Base-by-base conservation (phyloP, 2,113 vertebrate genomes). In the Athene noctua region DNA sequence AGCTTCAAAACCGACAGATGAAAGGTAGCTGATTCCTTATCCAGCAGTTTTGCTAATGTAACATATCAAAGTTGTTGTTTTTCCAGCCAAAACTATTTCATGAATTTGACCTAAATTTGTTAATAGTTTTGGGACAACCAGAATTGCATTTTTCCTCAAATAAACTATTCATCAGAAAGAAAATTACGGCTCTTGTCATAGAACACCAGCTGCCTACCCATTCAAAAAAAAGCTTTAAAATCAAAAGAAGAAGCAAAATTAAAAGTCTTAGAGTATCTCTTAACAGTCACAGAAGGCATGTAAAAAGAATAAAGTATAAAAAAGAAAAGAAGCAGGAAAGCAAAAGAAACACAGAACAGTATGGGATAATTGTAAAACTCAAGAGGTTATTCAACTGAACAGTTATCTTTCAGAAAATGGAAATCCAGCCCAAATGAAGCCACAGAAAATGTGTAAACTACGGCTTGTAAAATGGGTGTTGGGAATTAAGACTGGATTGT, bases 151-250 rank as follows among this genome's bases (percentile, higher is more conserved):
- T 97, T 96, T 92, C 80, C 67, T 95, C 93, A 95, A 96, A 96
- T 94, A 96, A 96, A 86, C 95, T 94, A 92, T 88, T 96, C 71
- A 97, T 96, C 63, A 47, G 90, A 90, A 90, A 86, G 96, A 96
- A 96, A 97, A 97, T 96, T 97, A 86, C 85, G 80, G 75, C n/a
- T 96, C 92, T 97, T 92, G 85, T 95, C 67, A 38, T 63, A 94
- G 93, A 96, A 88, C 78, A 95, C 86, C 96, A 97, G 96, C 96
- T 97, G 95, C 78, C 51, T 94, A 86, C 55, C 46, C 95, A 95
- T 97, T 97, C 77, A 95, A 81, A 71, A 72, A 55, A 92, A 92
- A 81, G 57, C 92, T 91, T 87, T 96, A 88, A 97, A 96, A 95
- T 97, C 78, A 90, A 92, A 92, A 92, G 95, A 94, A 92, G 66